These are phyloP conservation scores for Sebastolobus altivelis DNA, from an alignment of 2,797 vertebrate species.

Conservation along the genomic window DNA sequence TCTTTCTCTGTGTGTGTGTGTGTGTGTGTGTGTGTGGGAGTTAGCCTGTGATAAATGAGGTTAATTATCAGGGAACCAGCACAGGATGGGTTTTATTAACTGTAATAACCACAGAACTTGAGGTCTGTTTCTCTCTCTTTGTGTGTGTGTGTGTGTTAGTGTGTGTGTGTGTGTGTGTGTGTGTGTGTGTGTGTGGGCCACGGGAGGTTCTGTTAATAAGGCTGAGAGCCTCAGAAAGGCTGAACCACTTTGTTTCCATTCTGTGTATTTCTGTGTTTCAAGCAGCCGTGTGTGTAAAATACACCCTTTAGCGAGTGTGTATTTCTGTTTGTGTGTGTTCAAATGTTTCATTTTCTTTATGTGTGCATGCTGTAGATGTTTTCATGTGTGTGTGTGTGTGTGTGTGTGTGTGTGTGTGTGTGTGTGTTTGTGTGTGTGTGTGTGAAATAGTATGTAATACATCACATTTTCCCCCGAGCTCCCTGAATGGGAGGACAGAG, in stretches of 20 bases:
- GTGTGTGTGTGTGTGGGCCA: constrained; percentile 20
- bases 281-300: constrained; percentile 1
- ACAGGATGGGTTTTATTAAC: constrained; percentile 72
- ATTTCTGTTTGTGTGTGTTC: constrained; percentile 2
- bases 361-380: background rate
- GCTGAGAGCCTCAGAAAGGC: constrained; percentile 44
- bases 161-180: constrained; percentile 12
- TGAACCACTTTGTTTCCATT: constrained; percentile 53
- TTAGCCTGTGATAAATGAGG: constrained; percentile 68
- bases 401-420: constrained; percentile 8
- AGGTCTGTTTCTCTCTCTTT: constrained; percentile 40
- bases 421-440: constrained; percentile 8
- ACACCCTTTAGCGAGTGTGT: background rate
- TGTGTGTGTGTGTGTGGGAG: constrained; percentile 31
- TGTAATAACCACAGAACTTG: constrained; percentile 60
- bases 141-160: constrained; percentile 13
- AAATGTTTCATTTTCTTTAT: background rate
- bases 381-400: constrained; percentile 1
- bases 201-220: constrained; percentile 60
- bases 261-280: background rate
- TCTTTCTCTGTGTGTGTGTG: background rate
- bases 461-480: constrained; percentile 38
- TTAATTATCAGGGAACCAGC: constrained; percentile 69
- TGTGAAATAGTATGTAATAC: constrained; percentile 12
- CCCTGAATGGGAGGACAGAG: constrained; percentile 42